Evolutionary conservation across 2,888 invertebrate species (phyloP).

Genomic region (Lysandra coridon): DNA sequence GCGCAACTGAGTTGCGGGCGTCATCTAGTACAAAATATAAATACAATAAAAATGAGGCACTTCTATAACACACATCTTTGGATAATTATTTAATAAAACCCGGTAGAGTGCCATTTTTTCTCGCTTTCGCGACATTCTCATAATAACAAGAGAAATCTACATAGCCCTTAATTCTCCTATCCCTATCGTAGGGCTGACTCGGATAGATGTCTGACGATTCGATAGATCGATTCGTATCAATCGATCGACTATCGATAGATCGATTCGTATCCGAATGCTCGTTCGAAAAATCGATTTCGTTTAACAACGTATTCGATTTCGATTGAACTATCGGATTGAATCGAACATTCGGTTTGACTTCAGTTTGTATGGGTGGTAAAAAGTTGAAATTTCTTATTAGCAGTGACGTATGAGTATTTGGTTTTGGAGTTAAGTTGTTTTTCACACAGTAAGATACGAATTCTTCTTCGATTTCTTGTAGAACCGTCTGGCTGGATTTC

Average conservation of each 20-base stretch:
- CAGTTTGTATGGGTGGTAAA: conserved; percentile 80
- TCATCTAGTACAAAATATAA: too few species aligned
- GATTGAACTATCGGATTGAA: conserved; percentile 83
- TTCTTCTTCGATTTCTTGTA: conserved; percentile 90
- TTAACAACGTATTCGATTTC: conserved; percentile 67
- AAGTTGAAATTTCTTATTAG: conserved; percentile 93
- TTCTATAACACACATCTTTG: too few species aligned
- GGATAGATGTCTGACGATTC: conserved; percentile 71
- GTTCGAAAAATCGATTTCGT: conserved; percentile 67
- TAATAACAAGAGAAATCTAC: conserved; percentile 92
- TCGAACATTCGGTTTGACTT: conserved; percentile 59
- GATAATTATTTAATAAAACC: conserved; percentile 72
- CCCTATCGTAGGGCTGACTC: conserved; percentile 75
- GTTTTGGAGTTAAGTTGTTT: conserved; percentile 75
- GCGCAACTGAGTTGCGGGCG: too few species aligned
- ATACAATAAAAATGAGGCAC: too few species aligned
- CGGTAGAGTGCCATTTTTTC: conserved; percentile 84
- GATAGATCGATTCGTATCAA: conserved; percentile 53
- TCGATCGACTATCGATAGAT: conserved; percentile 44
- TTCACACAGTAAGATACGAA: conserved; percentile 88
- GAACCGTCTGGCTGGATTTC: conserved; percentile 91
- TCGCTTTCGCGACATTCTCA: conserved; percentile 84
- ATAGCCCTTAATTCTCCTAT: conserved; percentile 88
- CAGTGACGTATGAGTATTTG: conserved; percentile 91
- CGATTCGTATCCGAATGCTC: conserved; percentile 63